phyloP scores from a whole-genome alignment of 2,888 invertebrate species.

The Invenusta paracnida region DNA sequence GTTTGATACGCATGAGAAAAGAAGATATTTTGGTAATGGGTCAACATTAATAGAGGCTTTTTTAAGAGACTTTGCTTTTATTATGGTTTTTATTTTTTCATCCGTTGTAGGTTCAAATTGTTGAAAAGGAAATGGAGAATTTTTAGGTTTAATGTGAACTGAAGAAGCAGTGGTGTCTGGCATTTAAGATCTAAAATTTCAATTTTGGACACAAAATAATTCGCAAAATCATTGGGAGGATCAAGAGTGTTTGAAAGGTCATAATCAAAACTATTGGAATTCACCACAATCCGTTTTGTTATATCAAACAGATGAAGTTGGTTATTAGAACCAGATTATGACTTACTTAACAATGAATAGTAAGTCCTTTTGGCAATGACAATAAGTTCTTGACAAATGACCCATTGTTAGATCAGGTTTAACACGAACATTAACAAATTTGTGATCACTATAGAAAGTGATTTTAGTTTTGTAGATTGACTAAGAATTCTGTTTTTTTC shows the following conservation, averaged over 20 bases:
- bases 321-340: slow-evolving; percentile 11
- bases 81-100: not conserved
- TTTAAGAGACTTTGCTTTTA: not conserved
- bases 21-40: slow-evolving; percentile 9
- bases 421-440: not conserved
- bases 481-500: not conserved
- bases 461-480: not conserved
- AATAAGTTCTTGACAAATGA: not conserved
- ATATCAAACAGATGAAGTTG: slow-evolving; percentile 5
- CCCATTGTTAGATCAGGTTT: not conserved
- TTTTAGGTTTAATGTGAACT: not conserved
- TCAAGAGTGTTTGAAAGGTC: not conserved
- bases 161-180: not conserved
- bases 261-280: not conserved
- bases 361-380: not conserved
- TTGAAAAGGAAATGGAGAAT: not conserved
- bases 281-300: not conserved
- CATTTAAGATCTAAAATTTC: slow-evolving; percentile 5
- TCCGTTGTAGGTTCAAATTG: not conserved
- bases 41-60: slow-evolving; percentile 5
- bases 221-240: not conserved
- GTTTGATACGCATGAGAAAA: not conserved
- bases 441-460: not conserved
- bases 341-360: not conserved
- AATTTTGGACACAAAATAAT: slow-evolving; percentile 22